Evolutionary conservation across 2,888 invertebrate genomes (phyloP).

Genomic region (Sphaeridia pumilis): DNA sequence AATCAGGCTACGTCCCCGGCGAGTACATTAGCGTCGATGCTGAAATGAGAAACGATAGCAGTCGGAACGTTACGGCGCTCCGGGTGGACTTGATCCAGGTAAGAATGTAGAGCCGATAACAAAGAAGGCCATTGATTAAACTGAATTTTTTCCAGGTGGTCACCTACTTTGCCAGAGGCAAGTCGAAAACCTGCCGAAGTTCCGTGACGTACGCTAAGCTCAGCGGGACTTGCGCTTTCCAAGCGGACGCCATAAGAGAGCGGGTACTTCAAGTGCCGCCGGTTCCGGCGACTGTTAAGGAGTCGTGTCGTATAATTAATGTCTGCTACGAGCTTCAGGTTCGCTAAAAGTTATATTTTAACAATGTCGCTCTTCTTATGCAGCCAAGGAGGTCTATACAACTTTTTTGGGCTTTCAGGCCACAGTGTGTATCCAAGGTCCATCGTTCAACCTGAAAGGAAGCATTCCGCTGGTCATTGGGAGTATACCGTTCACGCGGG

Average conservation of each 20-base stretch:
- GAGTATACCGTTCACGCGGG: not conserved
- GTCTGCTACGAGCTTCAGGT: not conserved
- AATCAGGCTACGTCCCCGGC: constrained; percentile 1
- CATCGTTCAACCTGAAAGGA: not conserved
- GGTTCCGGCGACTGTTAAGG: not conserved
- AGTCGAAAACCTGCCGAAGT: not conserved
- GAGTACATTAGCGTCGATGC: constrained; percentile 1
- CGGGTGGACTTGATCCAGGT: constrained; percentile 2
- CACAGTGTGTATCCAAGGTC: not conserved
- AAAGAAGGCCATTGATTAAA: not conserved
- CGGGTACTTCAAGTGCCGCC: not conserved
- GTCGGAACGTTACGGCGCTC: not conserved
- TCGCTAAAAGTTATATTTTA: not conserved
- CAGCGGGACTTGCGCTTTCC: not conserved
- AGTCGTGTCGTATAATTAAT: not conserved
- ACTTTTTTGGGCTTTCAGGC: not conserved
- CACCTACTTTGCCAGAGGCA: not conserved
- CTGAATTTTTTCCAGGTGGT: not conserved
- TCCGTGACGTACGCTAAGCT: not conserved
- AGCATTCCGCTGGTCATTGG: not conserved
- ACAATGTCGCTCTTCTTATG: not conserved
- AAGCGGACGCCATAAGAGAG: not conserved
- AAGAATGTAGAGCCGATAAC: not conserved
- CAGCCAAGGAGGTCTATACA: not conserved
- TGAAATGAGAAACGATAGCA: constrained; percentile 1